Evolutionary conservation across 2,113 vertebrate genomes (phyloP).

Genomic region (Oxygymnocypris stewartii): DNA sequence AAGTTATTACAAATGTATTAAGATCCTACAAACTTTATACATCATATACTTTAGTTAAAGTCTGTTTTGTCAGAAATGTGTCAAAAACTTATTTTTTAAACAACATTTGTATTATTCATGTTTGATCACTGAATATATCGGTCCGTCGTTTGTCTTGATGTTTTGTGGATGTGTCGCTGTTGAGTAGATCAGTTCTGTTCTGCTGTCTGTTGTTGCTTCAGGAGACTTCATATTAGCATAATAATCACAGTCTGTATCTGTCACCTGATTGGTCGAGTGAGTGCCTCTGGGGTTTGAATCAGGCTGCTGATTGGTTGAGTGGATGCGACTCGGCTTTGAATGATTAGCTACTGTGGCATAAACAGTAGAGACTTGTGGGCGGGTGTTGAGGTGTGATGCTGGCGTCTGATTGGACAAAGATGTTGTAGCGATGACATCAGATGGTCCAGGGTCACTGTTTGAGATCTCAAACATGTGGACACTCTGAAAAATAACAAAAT

Average conservation of each 20-base stretch:
- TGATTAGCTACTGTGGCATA: neutral
- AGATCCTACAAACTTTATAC: no score
- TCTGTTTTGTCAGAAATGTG: no score
- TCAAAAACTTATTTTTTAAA: no score
- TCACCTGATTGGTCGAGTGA: neutral
- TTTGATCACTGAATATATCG: neutral
- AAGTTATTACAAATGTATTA: no score
- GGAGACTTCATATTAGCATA: neutral
- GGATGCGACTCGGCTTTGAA: no score
- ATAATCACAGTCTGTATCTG: neutral
- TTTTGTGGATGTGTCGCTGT: neutral
- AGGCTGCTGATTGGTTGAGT: neutral
- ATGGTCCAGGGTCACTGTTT: neutral
- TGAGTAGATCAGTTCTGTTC: neutral
- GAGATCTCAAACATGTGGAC: neutral
- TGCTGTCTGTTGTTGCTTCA: neutral
- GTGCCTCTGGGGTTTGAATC: neutral
- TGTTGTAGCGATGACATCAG: neutral
- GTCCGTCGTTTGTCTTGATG: neutral
- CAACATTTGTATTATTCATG: neutral
- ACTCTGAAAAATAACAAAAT: slow-evolving; percentile 10
- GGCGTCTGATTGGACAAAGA: neutral
- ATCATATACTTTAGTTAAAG: no score
- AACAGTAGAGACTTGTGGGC: neutral
- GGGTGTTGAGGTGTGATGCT: neutral